Evolutionary conservation across 2,797 vertebrate genomes (phyloP).

Genomic region (Bradypus variegatus): DNA sequence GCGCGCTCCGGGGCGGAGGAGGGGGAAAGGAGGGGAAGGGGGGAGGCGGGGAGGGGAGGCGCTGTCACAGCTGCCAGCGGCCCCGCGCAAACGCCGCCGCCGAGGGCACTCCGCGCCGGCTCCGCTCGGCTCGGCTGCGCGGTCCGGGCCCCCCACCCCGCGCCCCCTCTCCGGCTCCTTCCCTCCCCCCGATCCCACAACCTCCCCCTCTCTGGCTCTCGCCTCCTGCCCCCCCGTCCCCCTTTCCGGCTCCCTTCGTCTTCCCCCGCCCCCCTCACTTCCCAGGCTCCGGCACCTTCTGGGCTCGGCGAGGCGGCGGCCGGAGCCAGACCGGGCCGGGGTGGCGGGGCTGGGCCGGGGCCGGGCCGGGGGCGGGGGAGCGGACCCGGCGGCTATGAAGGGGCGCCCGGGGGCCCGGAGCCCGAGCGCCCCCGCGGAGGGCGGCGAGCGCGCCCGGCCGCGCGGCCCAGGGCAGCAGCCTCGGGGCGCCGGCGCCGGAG

Average conservation of each 20-base stretch:
- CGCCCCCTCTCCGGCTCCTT: conserved; percentile 48
- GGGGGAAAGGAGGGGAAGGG: conserved; percentile 44
- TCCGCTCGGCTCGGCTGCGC: conserved; percentile 63
- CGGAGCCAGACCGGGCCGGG: conserved; percentile 56
- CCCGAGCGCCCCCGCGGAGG: conserved; percentile 5
- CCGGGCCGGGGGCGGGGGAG: conserved; percentile 49
- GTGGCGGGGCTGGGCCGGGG: conserved; percentile 53
- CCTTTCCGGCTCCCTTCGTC: conserved; percentile 17
- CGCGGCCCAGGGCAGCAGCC: conserved; percentile 53
- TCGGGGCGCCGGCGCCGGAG: conserved; percentile 57
- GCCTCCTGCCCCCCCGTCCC: background rate
- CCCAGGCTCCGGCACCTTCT: conserved; percentile 44
- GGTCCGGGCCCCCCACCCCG: conserved; percentile 50
- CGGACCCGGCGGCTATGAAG: conserved; percentile 75
- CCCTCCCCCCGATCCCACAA: conserved; percentile 8
- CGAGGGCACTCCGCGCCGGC: conserved; percentile 71
- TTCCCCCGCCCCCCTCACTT: conserved; percentile 44
- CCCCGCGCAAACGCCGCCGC: conserved; percentile 82
- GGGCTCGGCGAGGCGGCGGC: no score
- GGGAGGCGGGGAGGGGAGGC: conserved; percentile 63
- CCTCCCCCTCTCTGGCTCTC: no score
- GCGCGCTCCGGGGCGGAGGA: conserved; percentile 64
- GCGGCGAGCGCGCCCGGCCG: conserved; percentile 38
- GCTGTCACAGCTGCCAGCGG: conserved; percentile 74
- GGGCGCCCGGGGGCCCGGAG: conserved; percentile 72